Conservation (phyloP, 2,113 vertebrate species). For the Cyanoliseus patagonus region DNA sequence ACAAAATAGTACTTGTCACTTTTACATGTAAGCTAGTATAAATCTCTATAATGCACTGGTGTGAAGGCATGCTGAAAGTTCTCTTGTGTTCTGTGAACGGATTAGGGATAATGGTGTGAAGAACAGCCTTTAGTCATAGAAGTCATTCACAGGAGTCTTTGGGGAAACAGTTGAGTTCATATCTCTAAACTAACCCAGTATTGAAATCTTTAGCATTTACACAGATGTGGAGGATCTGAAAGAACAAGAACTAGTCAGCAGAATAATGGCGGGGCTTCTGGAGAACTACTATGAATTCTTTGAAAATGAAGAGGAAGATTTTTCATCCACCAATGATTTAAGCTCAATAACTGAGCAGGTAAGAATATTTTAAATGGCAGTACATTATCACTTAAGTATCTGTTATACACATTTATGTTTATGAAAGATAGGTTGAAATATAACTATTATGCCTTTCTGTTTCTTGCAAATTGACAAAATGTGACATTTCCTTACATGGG, state of each 20-base stretch:
- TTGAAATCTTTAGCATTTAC: constrained; percentile 79
- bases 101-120: neutral
- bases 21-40: neutral
- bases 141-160: neutral
- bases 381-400: neutral
- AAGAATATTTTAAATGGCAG: constrained; percentile 28
- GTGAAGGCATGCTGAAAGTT: neutral
- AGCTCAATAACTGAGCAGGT: constrained; percentile 98
- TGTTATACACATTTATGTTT: neutral
- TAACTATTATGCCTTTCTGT: neutral
- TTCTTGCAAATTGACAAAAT: neutral
- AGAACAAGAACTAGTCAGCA: constrained; percentile 93
- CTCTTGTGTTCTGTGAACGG: neutral
- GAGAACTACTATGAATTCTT: constrained; percentile 96
- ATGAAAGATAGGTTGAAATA: neutral
- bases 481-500: neutral
- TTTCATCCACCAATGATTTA: constrained; percentile 94
- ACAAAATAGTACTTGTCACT: neutral
- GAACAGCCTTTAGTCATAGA: neutral
- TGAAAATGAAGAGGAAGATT: constrained; percentile 93
- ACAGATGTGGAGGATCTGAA: constrained; percentile 91
- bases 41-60: neutral
- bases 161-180: neutral
- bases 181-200: neutral
- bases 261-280: constrained; percentile 91